Evolutionary conservation across 2,113 vertebrate genomes (phyloP).

Genomic region (Neolamprologus cancellatus): DNA sequence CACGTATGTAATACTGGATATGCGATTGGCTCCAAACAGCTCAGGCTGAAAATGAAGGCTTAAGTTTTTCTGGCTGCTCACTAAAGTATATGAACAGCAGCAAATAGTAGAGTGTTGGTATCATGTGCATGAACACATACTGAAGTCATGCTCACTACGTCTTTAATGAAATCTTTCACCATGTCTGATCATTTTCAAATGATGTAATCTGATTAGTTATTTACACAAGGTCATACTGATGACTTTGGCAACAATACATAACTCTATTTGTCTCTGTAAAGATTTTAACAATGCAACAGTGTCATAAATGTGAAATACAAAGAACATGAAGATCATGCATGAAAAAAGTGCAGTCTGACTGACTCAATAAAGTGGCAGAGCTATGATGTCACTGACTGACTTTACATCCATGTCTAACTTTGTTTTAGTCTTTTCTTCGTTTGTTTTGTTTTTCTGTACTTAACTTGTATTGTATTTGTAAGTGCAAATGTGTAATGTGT

Average conservation of each 20-base stretch:
- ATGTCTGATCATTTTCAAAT: background rate
- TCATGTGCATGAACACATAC: background rate
- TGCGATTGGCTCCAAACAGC: background rate
- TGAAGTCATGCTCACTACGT: background rate
- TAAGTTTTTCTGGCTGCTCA: background rate
- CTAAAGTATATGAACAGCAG: background rate
- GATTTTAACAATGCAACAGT: background rate
- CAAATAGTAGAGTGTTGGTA: background rate
- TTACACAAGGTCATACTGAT: background rate
- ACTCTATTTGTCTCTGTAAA: background rate
- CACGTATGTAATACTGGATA: background rate
- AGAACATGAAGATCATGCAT: fast-evolving
- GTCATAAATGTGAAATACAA: background rate
- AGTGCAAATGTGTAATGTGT: background rate
- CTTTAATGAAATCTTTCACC: background rate
- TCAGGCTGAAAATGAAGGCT: background rate
- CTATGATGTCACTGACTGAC: background rate
- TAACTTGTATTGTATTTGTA: background rate
- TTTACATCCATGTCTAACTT: background rate
- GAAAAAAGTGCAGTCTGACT: background rate
- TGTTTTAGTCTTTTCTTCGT: fast-evolving
- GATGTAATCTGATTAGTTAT: background rate
- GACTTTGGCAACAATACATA: background rate
- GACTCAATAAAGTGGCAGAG: fast-evolving
- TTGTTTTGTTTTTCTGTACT: background rate